Evolutionary conservation across 2,113 vertebrate species (phyloP).

Genomic region (Notarius quadriscutis): DNA sequence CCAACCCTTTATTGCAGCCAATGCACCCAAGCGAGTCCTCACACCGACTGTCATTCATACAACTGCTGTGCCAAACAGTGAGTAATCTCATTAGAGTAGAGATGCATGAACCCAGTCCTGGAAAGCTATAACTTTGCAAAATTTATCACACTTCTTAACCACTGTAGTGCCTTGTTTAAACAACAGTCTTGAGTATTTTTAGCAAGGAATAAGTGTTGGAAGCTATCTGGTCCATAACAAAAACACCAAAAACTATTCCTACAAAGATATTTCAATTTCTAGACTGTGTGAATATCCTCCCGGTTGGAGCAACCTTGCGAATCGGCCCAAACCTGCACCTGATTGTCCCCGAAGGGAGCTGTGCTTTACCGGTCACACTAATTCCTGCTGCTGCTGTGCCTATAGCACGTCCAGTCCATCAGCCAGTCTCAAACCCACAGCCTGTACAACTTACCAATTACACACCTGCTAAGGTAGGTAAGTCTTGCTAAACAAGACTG

Average conservation of each 20-base stretch:
- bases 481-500: neutral
- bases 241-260: neutral
- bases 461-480: conserved; percentile 50
- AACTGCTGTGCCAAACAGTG: conserved; percentile 59
- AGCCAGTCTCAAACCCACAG: conserved; percentile 34
- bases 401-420: conserved; percentile 44
- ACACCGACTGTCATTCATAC: conserved; percentile 29
- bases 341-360: conserved; percentile 68
- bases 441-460: conserved; percentile 40
- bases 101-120: conserved; percentile 43
- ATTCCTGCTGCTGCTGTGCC: conserved; percentile 38
- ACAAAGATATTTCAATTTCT: neutral
- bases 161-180: neutral
- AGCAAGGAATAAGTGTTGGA: neutral
- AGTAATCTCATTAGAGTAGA: conserved; percentile 41
- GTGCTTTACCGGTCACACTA: conserved; percentile 56
- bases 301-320: conserved; percentile 63
- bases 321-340: conserved; percentile 70
- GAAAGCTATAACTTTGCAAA: neutral
- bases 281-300: conserved; percentile 65
- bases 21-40: conserved; percentile 45
- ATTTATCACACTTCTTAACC: too few species aligned
- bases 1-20: conserved; percentile 61
- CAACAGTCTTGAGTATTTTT: neutral
- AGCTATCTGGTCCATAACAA: neutral